These are phyloP conservation scores for Eristalinus aeneus DNA, from an alignment of 2,888 invertebrate genomes.

Conservation along the genomic window DNA sequence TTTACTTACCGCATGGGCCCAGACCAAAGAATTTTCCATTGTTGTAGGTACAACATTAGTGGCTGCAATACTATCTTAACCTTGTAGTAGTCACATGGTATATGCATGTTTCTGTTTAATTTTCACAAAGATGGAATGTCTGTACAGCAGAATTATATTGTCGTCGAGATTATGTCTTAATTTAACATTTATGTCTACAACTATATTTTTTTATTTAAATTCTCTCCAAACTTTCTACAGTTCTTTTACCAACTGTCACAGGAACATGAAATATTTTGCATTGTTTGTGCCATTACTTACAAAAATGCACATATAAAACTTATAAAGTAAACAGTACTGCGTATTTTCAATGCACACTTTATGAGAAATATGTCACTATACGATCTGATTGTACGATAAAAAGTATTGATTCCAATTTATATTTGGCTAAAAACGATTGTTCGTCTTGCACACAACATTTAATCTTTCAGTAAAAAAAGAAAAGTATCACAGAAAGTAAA, in stretches of 20 bases:
- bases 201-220: neutral
- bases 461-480: too few relatives aligned
- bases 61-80: slow-evolving; percentile 64
- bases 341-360: neutral
- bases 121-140: slow-evolving; percentile 39
- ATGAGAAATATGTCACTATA: neutral
- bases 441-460: too few relatives aligned
- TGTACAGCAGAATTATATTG: slow-evolving; percentile 39
- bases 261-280: neutral
- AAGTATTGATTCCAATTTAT: too few relatives aligned
- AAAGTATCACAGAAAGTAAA: too few relatives aligned
- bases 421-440: too few relatives aligned
- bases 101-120: slow-evolving; percentile 7
- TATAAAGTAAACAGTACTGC: neutral
- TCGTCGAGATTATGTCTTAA: neutral
- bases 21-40: slow-evolving; percentile 60
- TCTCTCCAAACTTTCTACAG: neutral
- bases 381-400: too few relatives aligned
- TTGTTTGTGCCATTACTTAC: neutral
- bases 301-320: neutral
- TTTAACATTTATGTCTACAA: neutral
- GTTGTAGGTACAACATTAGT: slow-evolving; percentile 58
- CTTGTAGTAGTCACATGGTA: slow-evolving; percentile 47
- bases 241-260: neutral
- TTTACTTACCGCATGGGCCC: slow-evolving; percentile 64